Base-by-base conservation (phyloP, 2,888 invertebrate species). In the Diaphora mendica region DNA sequence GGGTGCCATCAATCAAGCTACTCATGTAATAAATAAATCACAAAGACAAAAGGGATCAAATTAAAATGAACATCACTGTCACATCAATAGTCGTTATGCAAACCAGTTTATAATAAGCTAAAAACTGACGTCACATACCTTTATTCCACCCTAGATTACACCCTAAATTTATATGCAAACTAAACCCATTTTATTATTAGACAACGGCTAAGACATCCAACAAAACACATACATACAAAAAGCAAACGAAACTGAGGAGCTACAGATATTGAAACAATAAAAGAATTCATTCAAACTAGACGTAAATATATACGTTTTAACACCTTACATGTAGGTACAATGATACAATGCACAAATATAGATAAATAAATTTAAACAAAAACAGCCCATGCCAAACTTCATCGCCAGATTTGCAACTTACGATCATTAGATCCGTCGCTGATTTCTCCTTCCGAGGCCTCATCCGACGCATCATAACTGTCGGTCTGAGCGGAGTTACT, bases 381-480 rank as follows among this genome's bases (percentile, higher is more conserved):
- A 30, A 4, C 17, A 30, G 11, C 3, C 42, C 30, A 30, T 48
- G 11, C 30, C 67, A 30, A 67, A 48, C 44, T 48, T 11, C 30
- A 17, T 62, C 62, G 30, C 51, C 1, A 30, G 15, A 26, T 26
- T 26, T 62, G 26, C 3, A 48, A 67, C 67, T 67, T 67, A 67
- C 67, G 20, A 20, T 20, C 30, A 23, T 48, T 44, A 0, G 30
- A 15, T 30, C 1, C 15, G 15, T 59, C 5, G 26, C 5, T 15
- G 30, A 4, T 15, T 26, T 17, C n/a, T 0, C 35, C 68, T 20
- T 55, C 35, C 7, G 35, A 51, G 7, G 15, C 23, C 3, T 68
- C 68, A 35, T 68, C 68, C 68, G 51, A 68, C 68, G 51, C 68
- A 3, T 55, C 55, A 13, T 68, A 68, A 62, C 1, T 3, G 0